Evolutionary conservation across 2,113 vertebrate species (phyloP).

Genomic region (Tyrannus savana): DNA sequence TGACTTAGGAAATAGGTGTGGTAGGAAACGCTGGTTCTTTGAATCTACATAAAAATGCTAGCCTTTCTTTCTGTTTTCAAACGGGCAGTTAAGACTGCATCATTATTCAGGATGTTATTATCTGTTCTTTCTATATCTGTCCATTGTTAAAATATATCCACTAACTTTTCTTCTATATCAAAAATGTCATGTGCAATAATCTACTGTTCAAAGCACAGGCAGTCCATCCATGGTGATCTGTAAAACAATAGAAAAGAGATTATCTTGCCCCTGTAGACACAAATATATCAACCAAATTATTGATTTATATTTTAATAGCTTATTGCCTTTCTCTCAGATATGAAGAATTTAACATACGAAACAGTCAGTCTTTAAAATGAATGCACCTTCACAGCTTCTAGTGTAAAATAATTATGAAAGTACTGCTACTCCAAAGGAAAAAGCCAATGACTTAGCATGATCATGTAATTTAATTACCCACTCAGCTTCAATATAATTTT

Average conservation of each 20-base stretch:
- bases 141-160: background rate
- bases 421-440: background rate
- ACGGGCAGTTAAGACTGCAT: background rate
- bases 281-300: background rate
- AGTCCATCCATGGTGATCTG: background rate
- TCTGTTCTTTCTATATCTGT: background rate
- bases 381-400: background rate
- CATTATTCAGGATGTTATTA: background rate
- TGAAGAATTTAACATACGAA: background rate
- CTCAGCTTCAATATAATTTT: background rate
- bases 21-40: background rate
- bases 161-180: background rate
- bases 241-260: background rate
- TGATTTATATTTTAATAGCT: background rate
- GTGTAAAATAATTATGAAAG: slow-evolving; percentile 22
- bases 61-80: background rate
- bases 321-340: background rate
- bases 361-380: background rate
- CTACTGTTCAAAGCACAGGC: background rate
- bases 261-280: background rate
- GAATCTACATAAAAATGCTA: background rate
- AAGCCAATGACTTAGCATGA: background rate
- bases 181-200: background rate
- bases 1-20: background rate
- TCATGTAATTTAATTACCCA: background rate